Evolutionary conservation across 2,888 invertebrate genomes (phyloP), one percentile per base, ranked within the genome.

Genomic region (Timema cristinae): DNA sequence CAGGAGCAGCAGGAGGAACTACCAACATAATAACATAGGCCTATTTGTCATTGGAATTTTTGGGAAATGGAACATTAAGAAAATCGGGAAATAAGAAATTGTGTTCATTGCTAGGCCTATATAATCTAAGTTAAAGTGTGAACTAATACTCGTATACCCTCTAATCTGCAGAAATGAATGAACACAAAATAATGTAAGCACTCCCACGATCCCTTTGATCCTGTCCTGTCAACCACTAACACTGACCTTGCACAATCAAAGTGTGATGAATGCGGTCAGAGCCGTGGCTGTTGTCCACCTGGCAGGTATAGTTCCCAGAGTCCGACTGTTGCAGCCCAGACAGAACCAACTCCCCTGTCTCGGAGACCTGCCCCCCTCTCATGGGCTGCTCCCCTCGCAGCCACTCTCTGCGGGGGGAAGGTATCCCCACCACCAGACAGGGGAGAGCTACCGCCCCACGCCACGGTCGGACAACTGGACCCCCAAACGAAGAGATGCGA

Each of bases 1-100:
- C 85, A 0, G 93, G 93, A 0, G 92, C 88, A 52, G 86, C 85
- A 0, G 93, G 93, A 10, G 92, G 91, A 67, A 91, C 92, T 88
- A 79, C 7, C 78, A 77, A 72, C 6, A 66, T 16, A 11, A 15
- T 56, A 47, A 48, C 32, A 32, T 32, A 32, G 32, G n/a, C n/a
- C n/a, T n/a, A n/a, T n/a, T 32, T 32, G 32, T 32, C 4, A 32
- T 32, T 32, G 32, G 32, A 32, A 32, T 32, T 32, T 32, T 32
- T 1, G 32, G 1, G 32, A 32, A 32, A 32, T 32, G 32, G 2
- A 32, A 32, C 32, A 32, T 32, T 32, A 32, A 32, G 32, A 4
- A 32, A 32, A 32, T 32, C 32, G 4, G 32, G 32, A 32, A 32
- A 32, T 1, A 32, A 32, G 32, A 32, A 32, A 1, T 32, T 32